These are phyloP conservation scores for Pyrrhia umbra DNA, from an alignment of 2,888 invertebrate species.

Conservation along the genomic window DNA sequence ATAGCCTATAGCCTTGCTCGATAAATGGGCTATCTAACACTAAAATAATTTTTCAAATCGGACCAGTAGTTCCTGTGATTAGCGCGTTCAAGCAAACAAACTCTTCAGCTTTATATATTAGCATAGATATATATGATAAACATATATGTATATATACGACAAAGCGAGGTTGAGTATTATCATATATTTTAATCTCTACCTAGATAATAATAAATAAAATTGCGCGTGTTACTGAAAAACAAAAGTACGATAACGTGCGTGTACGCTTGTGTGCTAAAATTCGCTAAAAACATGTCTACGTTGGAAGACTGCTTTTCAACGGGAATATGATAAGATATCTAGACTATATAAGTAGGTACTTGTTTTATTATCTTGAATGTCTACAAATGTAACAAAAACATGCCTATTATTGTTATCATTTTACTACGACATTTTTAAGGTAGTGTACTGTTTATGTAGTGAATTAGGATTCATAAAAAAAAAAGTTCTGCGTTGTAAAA, in stretches of 20 bases:
- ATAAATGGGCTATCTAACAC: no score
- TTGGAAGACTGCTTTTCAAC: slow-evolving; percentile 1
- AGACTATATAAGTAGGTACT: neutral
- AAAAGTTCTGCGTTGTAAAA: no score
- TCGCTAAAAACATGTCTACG: slow-evolving; percentile 26
- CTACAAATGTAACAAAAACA: slow-evolving; percentile 5
- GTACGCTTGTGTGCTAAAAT: slow-evolving; percentile 5
- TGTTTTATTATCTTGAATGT: neutral
- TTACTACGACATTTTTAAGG: slow-evolving; percentile 8
- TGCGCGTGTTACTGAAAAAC: slow-evolving; percentile 49
- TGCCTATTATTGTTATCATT: slow-evolving; percentile 1
- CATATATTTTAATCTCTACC: slow-evolving; percentile 24
- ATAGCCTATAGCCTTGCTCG: no score
- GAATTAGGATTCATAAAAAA: no score
- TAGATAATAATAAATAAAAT: slow-evolving; percentile 60
- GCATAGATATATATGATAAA: no score
- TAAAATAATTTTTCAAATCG: no score
- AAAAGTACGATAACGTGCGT: neutral
- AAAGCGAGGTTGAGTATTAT: slow-evolving; percentile 12
- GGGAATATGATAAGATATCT: slow-evolving; percentile 36
- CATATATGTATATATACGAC: no score
- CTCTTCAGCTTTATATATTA: no score
- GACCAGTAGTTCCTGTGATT: no score
- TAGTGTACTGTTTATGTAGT: no score
- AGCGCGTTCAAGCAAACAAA: no score